A percentile compares a stretch with the other conserved stretches of the same genome.
phyloP scores from a whole-genome alignment of 2,888 invertebrate genomes.

The Hyalella azteca region DNA sequence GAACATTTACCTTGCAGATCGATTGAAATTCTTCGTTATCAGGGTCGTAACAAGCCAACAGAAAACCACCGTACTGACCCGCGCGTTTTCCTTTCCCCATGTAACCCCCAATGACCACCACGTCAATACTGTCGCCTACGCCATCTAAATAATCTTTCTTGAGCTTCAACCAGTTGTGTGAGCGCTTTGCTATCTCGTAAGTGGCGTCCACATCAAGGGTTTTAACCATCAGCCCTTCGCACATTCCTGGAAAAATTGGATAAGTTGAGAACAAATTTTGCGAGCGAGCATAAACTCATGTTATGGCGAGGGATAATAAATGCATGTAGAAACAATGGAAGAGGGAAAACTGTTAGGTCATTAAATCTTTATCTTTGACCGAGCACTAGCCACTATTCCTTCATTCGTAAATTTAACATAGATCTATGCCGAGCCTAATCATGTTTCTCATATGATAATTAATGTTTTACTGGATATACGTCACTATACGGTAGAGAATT shows the following conservation, averaged over 20 bases:
- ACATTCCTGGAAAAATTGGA: slow-evolving; percentile 74
- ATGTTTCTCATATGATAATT: no score
- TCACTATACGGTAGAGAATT: no score
- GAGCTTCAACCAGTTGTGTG: slow-evolving; percentile 92
- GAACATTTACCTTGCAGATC: slow-evolving; percentile 78
- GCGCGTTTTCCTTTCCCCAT: slow-evolving; percentile 90
- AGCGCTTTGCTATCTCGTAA: slow-evolving; percentile 96
- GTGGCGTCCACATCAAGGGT: slow-evolving; percentile 85
- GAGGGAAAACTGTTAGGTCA: no score
- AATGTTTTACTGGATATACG: no score
- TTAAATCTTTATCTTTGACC: no score
- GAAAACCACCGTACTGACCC: slow-evolving; percentile 91
- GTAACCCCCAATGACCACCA: slow-evolving; percentile 94
- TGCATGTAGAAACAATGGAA: no score
- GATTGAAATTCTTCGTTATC: slow-evolving; percentile 90
- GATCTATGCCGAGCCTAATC: no score
- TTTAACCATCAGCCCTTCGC: slow-evolving; percentile 99
- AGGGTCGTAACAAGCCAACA: slow-evolving; percentile 90
- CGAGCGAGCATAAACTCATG: no score
- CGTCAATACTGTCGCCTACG: slow-evolving; percentile 87
- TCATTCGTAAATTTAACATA: no score
- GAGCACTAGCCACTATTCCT: no score
- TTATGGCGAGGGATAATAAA: no score
- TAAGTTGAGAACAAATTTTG: neutral
- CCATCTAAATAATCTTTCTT: slow-evolving; percentile 98